Percentiles rank a stretch among this genome's conserved stretches.
Conservation (phyloP, 2,113 vertebrate genomes). For the Pangasianodon hypophthalmus region DNA sequence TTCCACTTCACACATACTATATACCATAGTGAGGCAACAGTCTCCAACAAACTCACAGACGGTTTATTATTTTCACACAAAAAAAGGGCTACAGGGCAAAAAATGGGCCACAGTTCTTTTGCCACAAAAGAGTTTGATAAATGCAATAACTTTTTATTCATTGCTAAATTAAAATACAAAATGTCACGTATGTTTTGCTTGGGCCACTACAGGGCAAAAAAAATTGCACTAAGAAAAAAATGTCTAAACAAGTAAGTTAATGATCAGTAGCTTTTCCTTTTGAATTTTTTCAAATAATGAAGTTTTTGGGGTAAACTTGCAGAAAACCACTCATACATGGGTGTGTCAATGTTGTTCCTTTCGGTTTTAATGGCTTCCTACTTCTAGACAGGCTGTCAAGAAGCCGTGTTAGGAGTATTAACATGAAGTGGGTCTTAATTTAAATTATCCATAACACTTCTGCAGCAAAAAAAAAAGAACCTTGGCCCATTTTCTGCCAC, state of each 20-base stretch:
- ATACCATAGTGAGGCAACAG: background rate
- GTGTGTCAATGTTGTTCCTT: background rate
- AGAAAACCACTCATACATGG: background rate
- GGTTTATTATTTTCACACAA: background rate
- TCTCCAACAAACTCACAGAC: background rate
- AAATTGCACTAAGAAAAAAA: background rate
- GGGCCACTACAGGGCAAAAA: background rate
- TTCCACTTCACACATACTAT: background rate
- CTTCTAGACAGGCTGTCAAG: background rate
- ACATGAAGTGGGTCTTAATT: background rate
- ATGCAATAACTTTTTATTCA: background rate
- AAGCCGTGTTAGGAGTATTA: background rate
- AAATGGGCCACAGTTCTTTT: background rate
- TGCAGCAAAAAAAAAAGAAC: background rate
- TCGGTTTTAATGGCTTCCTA: background rate
- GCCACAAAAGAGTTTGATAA: background rate
- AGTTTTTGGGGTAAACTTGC: background rate
- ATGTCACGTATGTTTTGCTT: background rate
- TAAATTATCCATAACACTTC: background rate
- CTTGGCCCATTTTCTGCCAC: background rate
- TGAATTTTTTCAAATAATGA: background rate
- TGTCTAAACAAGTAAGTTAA: background rate
- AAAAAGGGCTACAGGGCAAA: background rate
- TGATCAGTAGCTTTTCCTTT: background rate
- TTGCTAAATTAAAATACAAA: background rate